These are phyloP conservation scores for Pavo muticus DNA, from an alignment of 2,113 vertebrate genomes.

Conservation along the genomic window DNA sequence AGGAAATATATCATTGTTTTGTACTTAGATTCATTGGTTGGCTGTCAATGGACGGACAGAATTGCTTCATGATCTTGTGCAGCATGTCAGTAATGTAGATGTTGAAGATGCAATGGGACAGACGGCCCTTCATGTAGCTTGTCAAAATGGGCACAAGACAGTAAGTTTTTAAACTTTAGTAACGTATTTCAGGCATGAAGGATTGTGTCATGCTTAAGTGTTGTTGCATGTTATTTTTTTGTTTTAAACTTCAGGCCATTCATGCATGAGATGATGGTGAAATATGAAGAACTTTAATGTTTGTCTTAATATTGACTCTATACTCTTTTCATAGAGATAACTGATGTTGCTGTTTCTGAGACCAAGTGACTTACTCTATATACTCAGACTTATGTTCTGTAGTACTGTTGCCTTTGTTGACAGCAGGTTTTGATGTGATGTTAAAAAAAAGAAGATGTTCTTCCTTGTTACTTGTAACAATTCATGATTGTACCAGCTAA, in stretches of 20 bases:
- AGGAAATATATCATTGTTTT: not conserved
- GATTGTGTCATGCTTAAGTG: not conserved
- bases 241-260: not conserved
- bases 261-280: not conserved
- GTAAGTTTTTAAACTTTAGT: too few species aligned
- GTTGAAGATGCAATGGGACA: constrained; percentile 99
- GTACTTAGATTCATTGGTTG: constrained; percentile 93
- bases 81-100: constrained; percentile 95
- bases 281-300: not conserved
- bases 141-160: constrained; percentile 96
- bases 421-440: not conserved
- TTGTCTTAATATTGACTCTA: not conserved
- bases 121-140: constrained; percentile 96
- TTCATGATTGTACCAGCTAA: not conserved
- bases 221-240: not conserved
- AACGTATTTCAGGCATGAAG: too few species aligned
- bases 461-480: not conserved
- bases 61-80: constrained; percentile 95
- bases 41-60: constrained; percentile 97
- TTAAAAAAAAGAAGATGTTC: not conserved
- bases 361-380: not conserved
- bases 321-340: not conserved
- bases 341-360: not conserved
- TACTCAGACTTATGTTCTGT: not conserved
- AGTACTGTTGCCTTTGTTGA: not conserved